These are phyloP conservation scores for Pogonocichla stellata DNA, from an alignment of 2,113 vertebrate species.

Conservation along the genomic window DNA sequence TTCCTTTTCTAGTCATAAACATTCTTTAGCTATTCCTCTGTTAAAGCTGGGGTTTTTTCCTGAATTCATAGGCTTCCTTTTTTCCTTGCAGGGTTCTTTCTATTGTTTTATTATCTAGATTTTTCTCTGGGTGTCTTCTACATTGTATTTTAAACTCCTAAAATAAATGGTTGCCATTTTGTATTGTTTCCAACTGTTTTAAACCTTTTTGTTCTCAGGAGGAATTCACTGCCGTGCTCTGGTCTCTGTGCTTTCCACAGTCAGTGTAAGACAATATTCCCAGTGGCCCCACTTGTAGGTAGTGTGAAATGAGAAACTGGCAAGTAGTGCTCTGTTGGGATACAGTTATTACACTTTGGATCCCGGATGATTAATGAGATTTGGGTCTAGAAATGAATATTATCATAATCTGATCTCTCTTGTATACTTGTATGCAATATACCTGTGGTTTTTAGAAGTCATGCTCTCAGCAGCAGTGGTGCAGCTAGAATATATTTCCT, in stretches of 20 bases:
- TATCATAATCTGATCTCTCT: not conserved
- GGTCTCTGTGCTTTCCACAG: not conserved
- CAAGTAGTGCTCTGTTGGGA: not conserved
- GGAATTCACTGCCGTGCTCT: not conserved
- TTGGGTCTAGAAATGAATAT: not conserved
- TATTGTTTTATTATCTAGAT: not conserved
- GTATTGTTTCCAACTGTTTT: not conserved
- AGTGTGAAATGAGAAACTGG: not conserved
- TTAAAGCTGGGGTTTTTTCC: not conserved
- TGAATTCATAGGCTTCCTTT: not conserved
- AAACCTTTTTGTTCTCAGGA: not conserved
- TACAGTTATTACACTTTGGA: not conserved
- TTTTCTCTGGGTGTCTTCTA: not conserved
- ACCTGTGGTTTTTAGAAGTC: not conserved
- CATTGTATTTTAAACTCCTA: not conserved
- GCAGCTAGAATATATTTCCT: not conserved
- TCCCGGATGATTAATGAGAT: not conserved
- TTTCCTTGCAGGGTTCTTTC: not conserved
- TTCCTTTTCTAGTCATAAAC: not conserved
- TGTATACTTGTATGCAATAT: not conserved
- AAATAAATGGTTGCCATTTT: not conserved
- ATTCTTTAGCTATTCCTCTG: not conserved
- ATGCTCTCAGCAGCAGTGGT: not conserved
- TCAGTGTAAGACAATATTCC: not conserved
- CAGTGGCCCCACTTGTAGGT: not conserved